Percentiles rank a stretch among this genome's conserved stretches.
phyloP scores from a whole-genome alignment of 2,797 vertebrate genomes.

The Ceyx erithaca region DNA sequence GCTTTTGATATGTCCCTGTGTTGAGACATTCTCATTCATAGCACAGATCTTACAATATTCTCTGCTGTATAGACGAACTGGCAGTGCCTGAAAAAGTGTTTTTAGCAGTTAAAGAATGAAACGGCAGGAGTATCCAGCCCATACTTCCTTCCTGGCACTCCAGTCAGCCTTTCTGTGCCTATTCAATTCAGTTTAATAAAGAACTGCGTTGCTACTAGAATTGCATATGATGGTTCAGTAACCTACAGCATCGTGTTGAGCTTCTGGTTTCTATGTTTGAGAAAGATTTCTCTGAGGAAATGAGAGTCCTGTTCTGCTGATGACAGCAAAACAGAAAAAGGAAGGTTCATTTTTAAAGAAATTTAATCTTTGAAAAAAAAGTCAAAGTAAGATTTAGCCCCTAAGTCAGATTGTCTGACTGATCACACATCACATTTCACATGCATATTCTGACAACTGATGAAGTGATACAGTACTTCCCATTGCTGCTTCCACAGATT shows the following conservation, averaged over 20 bases:
- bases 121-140: neutral
- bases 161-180: neutral
- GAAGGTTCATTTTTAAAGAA: neutral
- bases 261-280: neutral
- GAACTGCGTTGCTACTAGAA: neutral
- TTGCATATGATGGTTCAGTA: neutral
- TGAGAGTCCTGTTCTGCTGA: neutral
- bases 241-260: neutral
- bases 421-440: neutral
- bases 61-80: neutral
- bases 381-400: neutral
- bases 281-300: neutral
- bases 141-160: conserved; percentile 8
- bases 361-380: neutral
- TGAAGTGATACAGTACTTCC: too few species aligned
- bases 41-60: neutral
- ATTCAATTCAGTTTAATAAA: neutral
- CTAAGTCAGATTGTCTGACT: neutral
- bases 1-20: neutral
- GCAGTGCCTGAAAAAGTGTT: neutral
- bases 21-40: neutral
- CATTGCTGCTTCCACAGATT: neutral
- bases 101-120: conserved; percentile 15
- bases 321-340: neutral
- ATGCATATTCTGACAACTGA: neutral